Evolutionary conservation across 1,140 invertebrate genomes (phyloP), one percentile per base, ranked within the genome.

Genomic region (Pemphigus obesinymphae): DNA sequence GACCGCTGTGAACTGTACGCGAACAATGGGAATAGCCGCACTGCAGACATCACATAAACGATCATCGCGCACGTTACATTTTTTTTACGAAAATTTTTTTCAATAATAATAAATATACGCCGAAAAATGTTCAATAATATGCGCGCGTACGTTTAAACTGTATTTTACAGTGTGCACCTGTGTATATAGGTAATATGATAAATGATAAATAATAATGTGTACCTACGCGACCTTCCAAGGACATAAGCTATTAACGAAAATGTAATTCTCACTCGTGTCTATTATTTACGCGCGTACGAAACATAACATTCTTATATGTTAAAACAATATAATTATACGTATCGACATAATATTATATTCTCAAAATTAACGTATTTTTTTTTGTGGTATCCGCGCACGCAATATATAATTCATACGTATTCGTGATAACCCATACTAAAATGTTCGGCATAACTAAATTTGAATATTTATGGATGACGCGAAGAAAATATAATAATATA

Each of bases 1-100:
- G 76, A 61, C 76, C 76, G 76, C n/a, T 55, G 34, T 80, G 76
- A 58, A 43, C 55, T 58, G 17, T 73, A 50, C 8, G 10, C 43
- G 70, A 73, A 73, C 70, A 73, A 80, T 61, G 40, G 37, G 34
- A n/a, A 40, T 13, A 40, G 40, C 13, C n/a, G 10, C 34, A 6
- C 11, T 26, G 8, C 8, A 58, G 26, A 13, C 34, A 11, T 20
- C 8, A 23, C 34, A 20, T 40, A 70, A 26, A 45, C 66, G 11
- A 43, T 43, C 13, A 26, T 17, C 37, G 13, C 23, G 40, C 11
- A n/a, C 23, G n/a, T 26, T 70, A 55, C 6, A 23, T 11, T 45
- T 11, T 3, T 40, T 23, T 68, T 34, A 37, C 26, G 17, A 26
- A 34, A 66, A 66, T 20, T 20, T 61, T 2, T 61, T 26, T 31